Evolutionary conservation across 2,888 invertebrate species (phyloP).

Genomic region (Tiliacea citrago): DNA sequence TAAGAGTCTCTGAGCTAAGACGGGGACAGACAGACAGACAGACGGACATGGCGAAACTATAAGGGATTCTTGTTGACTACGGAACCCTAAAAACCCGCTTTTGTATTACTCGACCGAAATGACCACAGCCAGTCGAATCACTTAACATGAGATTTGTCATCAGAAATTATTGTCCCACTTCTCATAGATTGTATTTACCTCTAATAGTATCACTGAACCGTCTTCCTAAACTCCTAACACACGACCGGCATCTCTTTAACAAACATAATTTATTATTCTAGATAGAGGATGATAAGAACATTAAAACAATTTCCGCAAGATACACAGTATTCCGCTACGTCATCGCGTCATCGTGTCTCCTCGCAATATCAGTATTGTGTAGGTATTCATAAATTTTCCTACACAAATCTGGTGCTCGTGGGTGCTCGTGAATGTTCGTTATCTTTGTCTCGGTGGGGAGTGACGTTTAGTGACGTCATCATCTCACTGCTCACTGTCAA

Average conservation of each 20-base stretch:
- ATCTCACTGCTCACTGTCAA: constrained; percentile 76
- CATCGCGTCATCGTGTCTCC: constrained; percentile 65
- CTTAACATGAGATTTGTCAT: too few species aligned
- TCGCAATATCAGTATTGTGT: constrained; percentile 64
- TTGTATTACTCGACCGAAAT: background rate
- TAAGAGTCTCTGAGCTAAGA: too few species aligned
- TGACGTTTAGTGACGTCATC: constrained; percentile 84
- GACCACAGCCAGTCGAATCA: background rate
- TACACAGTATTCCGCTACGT: constrained; percentile 64
- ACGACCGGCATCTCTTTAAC: background rate
- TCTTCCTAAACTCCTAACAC: background rate
- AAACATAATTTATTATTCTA: constrained; percentile 20
- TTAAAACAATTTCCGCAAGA: constrained; percentile 63
- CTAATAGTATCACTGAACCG: background rate
- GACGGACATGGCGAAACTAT: too few species aligned
- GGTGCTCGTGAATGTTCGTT: constrained; percentile 76
- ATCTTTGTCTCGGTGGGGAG: constrained; percentile 75
- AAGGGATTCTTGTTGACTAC: too few species aligned
- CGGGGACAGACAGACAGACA: too few species aligned
- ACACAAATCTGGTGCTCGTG: constrained; percentile 80
- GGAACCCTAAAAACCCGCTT: background rate
- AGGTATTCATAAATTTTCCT: constrained; percentile 76
- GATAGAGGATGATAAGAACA: constrained; percentile 32
- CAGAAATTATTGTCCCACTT: background rate
- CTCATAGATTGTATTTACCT: background rate